Percentiles rank a stretch among this genome's conserved stretches.
Conservation (phyloP, 2,888 invertebrate species). For the Macrosoma leucophasiata region DNA sequence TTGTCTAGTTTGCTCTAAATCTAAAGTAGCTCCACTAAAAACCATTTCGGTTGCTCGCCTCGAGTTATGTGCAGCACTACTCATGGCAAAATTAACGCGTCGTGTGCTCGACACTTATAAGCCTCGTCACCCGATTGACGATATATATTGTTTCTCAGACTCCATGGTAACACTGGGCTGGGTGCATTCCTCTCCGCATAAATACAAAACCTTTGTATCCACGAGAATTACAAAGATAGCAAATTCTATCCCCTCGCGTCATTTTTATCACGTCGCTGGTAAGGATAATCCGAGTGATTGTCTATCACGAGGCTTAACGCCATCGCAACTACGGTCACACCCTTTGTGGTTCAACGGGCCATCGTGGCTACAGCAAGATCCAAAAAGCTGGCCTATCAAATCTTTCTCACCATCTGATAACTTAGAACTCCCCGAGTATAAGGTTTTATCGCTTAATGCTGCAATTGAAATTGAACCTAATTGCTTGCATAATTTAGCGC, state of each 20-base stretch:
- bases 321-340: conserved; percentile 7
- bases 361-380: conserved; percentile 2
- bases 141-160: conserved; percentile 3
- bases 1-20: conserved; percentile 6
- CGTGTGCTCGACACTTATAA: conserved; percentile 2
- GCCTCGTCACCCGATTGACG: conserved; percentile 1
- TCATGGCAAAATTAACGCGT: conserved; percentile 6
- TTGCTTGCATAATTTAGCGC: too few relatives aligned
- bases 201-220: conserved; percentile 7
- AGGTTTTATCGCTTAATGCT: conserved; percentile 1
- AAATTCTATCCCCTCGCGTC: conserved; percentile 1
- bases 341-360: conserved; percentile 12
- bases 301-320: conserved; percentile 8
- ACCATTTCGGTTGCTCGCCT: conserved; percentile 8
- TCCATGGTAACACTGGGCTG: conserved; percentile 4
- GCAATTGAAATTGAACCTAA: too few relatives aligned
- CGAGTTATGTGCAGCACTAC: conserved; percentile 4
- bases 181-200: conserved; percentile 4
- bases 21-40: conserved; percentile 8
- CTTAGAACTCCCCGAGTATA: too few relatives aligned
- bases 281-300: conserved; percentile 9
- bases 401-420: neutral
- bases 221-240: conserved; percentile 8
- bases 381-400: conserved; percentile 2
- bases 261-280: conserved; percentile 10